Evolutionary conservation across 2,797 vertebrate genomes (phyloP), one percentile per base, ranked within the genome.

Genomic region (Danio aesculapii): DNA sequence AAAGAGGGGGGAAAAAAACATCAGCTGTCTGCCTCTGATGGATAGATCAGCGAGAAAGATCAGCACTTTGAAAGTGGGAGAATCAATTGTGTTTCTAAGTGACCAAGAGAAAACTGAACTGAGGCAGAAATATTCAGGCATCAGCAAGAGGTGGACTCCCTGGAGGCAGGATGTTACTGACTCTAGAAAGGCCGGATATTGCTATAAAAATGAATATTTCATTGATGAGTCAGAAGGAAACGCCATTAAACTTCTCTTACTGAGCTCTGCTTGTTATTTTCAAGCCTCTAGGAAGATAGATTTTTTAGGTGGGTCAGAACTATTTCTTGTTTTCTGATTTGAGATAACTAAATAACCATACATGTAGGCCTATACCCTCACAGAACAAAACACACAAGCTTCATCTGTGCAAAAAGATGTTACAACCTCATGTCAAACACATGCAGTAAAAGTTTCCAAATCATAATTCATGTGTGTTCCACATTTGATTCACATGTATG

Each of bases 171-270:
- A 80, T 55, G 46, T 73, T 73, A 79, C 76, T 53, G 75, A 75
- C 76, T 53, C 50, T 50, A 52, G 72, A 79, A 68, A 59, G 58
- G 77, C 70, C 30, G 64, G 77, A 83, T 83, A 79, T 75, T 83
- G 82, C 71, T 21, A 75, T 79, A 69, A 79, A 79, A 43, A 73
- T 79, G 64, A 78, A 83, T 79, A 79, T 83, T 83, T 83, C 50
- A 83, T 79, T 83, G 70, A 83, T 79, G 71, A 79, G 69, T 41
- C 53, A 63, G 59, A 61, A 57, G 63, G 66, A 74, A 63, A 77
- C 11, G 6, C 12, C 39, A 47, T 66, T 19, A 16, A 30, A 47
- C 41, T 44, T 58, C 13, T 57, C 8, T 58, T 73, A 19, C 70
- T 19, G 43, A 58, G 17, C 70, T 46, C 12, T 14, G 17, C 70